Evolutionary conservation across 1,140 invertebrate genomes (phyloP), one percentile per base, ranked within the genome.

Genomic region (Glossosoma conforme): DNA sequence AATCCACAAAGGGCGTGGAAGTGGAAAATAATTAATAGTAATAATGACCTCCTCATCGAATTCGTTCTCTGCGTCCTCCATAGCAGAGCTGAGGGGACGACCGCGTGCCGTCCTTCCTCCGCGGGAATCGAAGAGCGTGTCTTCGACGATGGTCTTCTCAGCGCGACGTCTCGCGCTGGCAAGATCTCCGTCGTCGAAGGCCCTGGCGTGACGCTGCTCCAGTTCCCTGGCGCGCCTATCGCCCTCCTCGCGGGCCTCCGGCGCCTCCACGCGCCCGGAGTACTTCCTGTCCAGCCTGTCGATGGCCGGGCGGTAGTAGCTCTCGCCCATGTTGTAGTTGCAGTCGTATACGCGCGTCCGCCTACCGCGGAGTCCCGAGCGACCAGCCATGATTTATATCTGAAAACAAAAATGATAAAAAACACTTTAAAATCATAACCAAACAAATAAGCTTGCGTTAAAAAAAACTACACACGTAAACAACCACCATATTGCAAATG

Each of bases 311-410:
- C 81, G 83, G 69, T 88, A 88, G 64, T 87, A 86, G 56, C 82
- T 85, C 64, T 87, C 82, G 33, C 85, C 85, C 64, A 85, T 85
- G 68, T 86, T 81, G 67, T 87, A 87, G 62, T 88, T 89, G 65
- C 84, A 86, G 61, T 86, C 83, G 62, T 89, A 88, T 53, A 89
- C 81, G 63, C 81, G 80, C 8, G 85, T 87, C 59, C 76, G 70
- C 44, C 85, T 77, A 57, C 83, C 82, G 68, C 85, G 76, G 57
- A 77, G 67, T 55, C 69, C 60, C 9, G 68, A 66, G 54, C 70
- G 70, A 65, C 70, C 68, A 14, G 54, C 62, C 48, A 50, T 58
- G n/a, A 15, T 49, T 54, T n/a, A n/a, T n/a, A 40, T 17, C 19
- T 46, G 32, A 42, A 42, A 21, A 21, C 18, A 20, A 20, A 42